Evolutionary conservation across 2,888 invertebrate genomes (phyloP).

Genomic region (Anticlea derivata): DNA sequence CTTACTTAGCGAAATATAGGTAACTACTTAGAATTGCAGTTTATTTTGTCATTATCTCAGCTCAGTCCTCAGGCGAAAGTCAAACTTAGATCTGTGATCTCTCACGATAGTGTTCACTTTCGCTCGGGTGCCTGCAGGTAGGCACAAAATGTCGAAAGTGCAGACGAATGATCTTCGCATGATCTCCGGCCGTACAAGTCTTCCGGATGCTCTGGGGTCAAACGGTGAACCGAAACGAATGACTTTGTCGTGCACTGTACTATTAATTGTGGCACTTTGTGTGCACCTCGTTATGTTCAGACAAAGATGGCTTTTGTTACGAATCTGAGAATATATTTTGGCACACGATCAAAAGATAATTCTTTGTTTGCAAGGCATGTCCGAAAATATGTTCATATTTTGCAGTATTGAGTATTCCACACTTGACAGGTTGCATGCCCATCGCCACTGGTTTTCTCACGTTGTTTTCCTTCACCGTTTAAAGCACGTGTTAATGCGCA

Average conservation of each 20-base stretch:
- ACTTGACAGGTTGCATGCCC: too few relatives aligned
- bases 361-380: neutral
- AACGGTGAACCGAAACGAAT: conserved; percentile 15
- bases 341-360: neutral
- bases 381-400: neutral
- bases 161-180: conserved; percentile 32
- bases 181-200: conserved; percentile 24
- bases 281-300: conserved; percentile 8
- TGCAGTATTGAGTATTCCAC: too few relatives aligned
- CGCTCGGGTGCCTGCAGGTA: conserved; percentile 19
- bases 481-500: too few relatives aligned
- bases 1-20: conserved; percentile 2
- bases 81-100: conserved; percentile 29
- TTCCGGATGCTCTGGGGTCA: conserved; percentile 22
- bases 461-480: too few relatives aligned
- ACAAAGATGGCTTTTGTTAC: conserved; percentile 11
- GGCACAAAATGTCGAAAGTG: conserved; percentile 33
- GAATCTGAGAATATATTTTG: conserved; percentile 8
- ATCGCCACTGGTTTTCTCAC: too few relatives aligned
- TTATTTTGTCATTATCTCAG: conserved; percentile 28
- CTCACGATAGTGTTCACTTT: conserved; percentile 36
- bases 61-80: conserved; percentile 31
- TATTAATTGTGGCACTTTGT: conserved; percentile 23
- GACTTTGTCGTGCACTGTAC: conserved; percentile 15
- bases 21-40: conserved; percentile 2